phyloP scores from a whole-genome alignment of 1,140 invertebrate genomes.

The Trichoplusia ni region DNA sequence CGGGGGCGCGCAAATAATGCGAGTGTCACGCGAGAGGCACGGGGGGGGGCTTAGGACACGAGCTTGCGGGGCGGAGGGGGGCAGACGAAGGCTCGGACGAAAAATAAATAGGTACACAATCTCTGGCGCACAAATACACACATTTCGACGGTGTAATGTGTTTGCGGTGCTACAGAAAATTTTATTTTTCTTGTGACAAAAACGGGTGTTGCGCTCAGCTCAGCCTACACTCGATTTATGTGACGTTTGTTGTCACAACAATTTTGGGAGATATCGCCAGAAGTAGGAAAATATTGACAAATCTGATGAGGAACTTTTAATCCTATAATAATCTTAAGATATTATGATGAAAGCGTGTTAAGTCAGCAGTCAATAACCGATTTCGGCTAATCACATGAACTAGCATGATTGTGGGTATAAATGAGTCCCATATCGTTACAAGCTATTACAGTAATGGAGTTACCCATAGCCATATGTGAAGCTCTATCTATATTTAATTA shows the following conservation, averaged over 20 bases:
- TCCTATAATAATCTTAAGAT: no score
- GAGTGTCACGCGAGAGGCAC: conserved; percentile 47
- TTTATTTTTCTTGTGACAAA: conserved; percentile 48
- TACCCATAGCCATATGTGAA: neutral
- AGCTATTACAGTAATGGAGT: no score
- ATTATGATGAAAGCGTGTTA: no score
- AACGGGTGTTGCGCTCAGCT: conserved; percentile 42
- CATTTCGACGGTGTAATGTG: conserved; percentile 65
- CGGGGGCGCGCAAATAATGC: conserved; percentile 58
- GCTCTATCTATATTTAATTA: neutral
- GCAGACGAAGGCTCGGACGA: conserved; percentile 35
- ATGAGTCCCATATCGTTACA: no score
- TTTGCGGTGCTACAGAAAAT: conserved; percentile 55
- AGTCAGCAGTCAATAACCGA: no score
- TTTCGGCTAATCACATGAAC: no score
- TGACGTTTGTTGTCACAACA: conserved; percentile 30
- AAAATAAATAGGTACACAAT: conserved; percentile 73
- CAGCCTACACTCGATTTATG: conserved; percentile 28
- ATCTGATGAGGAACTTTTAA: conserved; percentile 1
- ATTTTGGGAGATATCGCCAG: conserved; percentile 15
- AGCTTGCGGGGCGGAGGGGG: conserved; percentile 12
- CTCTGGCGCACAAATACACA: conserved; percentile 62
- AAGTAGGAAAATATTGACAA: conserved; percentile 4
- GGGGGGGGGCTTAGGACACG: conserved; percentile 6
- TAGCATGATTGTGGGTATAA: no score